These are phyloP conservation scores for Ischnus inquisitorius DNA, from an alignment of 2,888 invertebrate genomes.

Conservation along the genomic window DNA sequence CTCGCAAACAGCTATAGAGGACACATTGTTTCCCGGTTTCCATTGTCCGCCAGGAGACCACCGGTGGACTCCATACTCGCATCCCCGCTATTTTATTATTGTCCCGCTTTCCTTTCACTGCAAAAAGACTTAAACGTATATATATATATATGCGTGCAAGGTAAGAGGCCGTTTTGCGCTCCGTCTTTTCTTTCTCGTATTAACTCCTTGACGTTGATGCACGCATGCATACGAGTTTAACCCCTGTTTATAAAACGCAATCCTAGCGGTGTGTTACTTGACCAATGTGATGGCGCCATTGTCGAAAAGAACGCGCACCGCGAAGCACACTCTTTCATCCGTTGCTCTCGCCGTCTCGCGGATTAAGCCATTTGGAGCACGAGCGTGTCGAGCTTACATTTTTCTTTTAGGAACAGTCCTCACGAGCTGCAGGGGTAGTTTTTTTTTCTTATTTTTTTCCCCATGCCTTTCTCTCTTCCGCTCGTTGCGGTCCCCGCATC, in stretches of 20 bases:
- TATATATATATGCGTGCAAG: background rate
- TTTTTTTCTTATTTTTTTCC: slow-evolving; percentile 36
- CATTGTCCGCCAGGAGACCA: slow-evolving; percentile 67
- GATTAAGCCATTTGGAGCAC: slow-evolving; percentile 68
- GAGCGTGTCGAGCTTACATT: slow-evolving; percentile 68
- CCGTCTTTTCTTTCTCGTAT: slow-evolving; percentile 7
- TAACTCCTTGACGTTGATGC: background rate
- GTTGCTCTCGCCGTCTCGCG: slow-evolving; percentile 1
- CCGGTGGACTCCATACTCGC: slow-evolving; percentile 58
- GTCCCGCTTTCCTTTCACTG: slow-evolving; percentile 52
- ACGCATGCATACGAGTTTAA: slow-evolving; percentile 17
- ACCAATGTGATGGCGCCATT: background rate
- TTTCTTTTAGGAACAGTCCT: slow-evolving; percentile 32
- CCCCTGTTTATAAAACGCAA: background rate
- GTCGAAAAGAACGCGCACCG: slow-evolving; percentile 18
- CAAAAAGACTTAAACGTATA: slow-evolving; percentile 25
- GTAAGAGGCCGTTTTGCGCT: slow-evolving; percentile 5
- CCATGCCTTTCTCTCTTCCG: background rate
- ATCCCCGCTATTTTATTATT: slow-evolving; percentile 59
- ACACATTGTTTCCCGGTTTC: slow-evolving; percentile 75
- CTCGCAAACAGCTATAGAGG: slow-evolving; percentile 68
- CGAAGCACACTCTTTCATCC: background rate
- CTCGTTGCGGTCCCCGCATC: background rate
- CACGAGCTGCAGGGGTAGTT: slow-evolving; percentile 4
- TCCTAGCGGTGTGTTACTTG: background rate